A percentile compares a stretch with the other conserved stretches of the same genome.
These are phyloP conservation scores for Laothoe populi DNA, from an alignment of 2,888 invertebrate genomes.

Conservation along the genomic window DNA sequence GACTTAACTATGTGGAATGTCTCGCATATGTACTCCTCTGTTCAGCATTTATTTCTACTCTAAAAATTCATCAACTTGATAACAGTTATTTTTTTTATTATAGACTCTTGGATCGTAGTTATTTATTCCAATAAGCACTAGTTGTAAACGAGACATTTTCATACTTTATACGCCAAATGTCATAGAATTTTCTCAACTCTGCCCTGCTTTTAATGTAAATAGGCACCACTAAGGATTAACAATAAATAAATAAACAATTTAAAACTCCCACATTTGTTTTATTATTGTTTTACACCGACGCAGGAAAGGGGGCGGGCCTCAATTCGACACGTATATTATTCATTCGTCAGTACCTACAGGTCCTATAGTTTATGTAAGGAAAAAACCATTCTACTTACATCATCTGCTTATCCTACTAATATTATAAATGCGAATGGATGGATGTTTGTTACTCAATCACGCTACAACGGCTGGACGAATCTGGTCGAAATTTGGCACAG, in stretches of 20 bases:
- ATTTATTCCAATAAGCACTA: slow-evolving; percentile 19
- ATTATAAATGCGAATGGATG: too few relatives aligned
- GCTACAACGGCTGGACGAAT: too few relatives aligned
- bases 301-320: too few relatives aligned
- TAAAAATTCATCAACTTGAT: slow-evolving; percentile 1
- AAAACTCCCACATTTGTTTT: background rate
- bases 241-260: slow-evolving; percentile 9
- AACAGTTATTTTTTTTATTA: slow-evolving; percentile 1
- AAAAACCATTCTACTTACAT: too few relatives aligned
- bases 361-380: too few relatives aligned
- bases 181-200: slow-evolving; percentile 1
- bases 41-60: slow-evolving; percentile 16
- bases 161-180: slow-evolving; percentile 1
- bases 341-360: too few relatives aligned
- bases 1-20: background rate
- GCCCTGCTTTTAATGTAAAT: slow-evolving; percentile 15
- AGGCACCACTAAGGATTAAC: slow-evolving; percentile 16
- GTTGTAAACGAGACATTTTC: background rate
- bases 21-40: slow-evolving; percentile 4
- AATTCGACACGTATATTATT: too few relatives aligned
- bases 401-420: too few relatives aligned
- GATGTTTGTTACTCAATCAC: too few relatives aligned
- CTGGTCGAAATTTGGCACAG: too few relatives aligned
- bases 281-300: too few relatives aligned
- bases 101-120: slow-evolving; percentile 6